Base-by-base conservation (phyloP, 2,888 invertebrate genomes). In the Phragmatobia fuliginosa region DNA sequence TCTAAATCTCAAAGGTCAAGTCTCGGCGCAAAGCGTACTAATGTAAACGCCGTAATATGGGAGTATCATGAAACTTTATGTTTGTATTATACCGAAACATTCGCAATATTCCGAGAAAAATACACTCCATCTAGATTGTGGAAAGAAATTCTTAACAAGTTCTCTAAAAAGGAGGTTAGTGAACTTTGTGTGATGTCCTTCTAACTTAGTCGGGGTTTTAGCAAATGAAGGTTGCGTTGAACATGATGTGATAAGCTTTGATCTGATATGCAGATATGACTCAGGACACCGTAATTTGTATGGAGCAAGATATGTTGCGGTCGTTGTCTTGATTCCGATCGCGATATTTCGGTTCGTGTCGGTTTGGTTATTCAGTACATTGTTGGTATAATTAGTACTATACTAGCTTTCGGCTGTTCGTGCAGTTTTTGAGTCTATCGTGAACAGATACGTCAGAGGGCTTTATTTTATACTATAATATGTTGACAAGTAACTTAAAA, bases 31-130 rank as follows among this genome's bases (percentile, higher is more conserved):
- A 72, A 63, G 68, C 59, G 71, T 77, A 82, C 73, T 82, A 75
- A 82, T 77, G 78, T 63, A 62, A 78, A 80, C 67, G 32, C 71
- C 33, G 38, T 66, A 64, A 72, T 72, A 74, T 74, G 68, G 67
- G 62, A 66, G 70, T 60, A 66, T 69, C 32, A 74, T 74, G 73
- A 76, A 76, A 70, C 71, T 78, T 82, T 78, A 80, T 82, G 67
- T 74, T 78, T 45, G 63, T 63, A 68, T 77, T 80, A 80, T 80
- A 66, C 78, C 18, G 68, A 70, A 68, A 71, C 70, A 64, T 67
- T 62, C 61, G 21, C 64, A 62, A 65, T 69, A 63, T 71, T 63
- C 62, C 64, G 58, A 74, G 78, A 62, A 60, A 25, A 66, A 72
- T 66, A 65, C 60, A 78, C 10, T 67, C 76, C 21, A 45, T 63